These are phyloP conservation scores for Lasiommata megera DNA, from an alignment of 2,888 invertebrate species.

Conservation along the genomic window DNA sequence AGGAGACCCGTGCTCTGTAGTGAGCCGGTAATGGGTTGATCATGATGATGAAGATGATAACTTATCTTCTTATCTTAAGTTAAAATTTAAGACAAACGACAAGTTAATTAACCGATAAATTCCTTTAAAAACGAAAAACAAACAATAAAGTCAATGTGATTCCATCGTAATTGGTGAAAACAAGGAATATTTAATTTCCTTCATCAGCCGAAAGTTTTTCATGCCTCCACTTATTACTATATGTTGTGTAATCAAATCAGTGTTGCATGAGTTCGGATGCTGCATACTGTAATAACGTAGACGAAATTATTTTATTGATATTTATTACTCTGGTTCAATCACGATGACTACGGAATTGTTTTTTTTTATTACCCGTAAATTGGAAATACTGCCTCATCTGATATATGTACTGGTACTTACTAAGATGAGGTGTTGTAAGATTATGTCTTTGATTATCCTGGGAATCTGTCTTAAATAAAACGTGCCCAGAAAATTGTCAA, in stretches of 20 bases:
- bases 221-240: slow-evolving; percentile 22
- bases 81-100: no score
- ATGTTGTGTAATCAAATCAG: slow-evolving; percentile 27
- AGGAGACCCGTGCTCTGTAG: no score
- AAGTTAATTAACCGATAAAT: no score
- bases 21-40: no score
- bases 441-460: no score
- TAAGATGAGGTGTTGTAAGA: no score
- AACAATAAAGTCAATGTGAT: background rate
- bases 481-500: no score
- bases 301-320: slow-evolving; percentile 18
- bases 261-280: slow-evolving; percentile 23
- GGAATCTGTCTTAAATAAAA: no score
- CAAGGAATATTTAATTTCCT: slow-evolving; percentile 7
- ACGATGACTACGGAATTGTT: background rate
- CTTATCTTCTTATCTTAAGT: no score
- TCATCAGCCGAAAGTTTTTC: background rate
- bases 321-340: slow-evolving; percentile 18
- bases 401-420: no score
- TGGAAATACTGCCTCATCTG: no score
- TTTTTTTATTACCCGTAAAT: background rate
- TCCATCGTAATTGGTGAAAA: background rate
- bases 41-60: background rate
- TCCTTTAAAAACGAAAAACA: background rate
- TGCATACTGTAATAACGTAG: slow-evolving; percentile 19